Percentiles rank a stretch among this genome's conserved stretches.
phyloP scores from a whole-genome alignment of 2,888 invertebrate genomes.

The Eumerus sabulonum region DNA sequence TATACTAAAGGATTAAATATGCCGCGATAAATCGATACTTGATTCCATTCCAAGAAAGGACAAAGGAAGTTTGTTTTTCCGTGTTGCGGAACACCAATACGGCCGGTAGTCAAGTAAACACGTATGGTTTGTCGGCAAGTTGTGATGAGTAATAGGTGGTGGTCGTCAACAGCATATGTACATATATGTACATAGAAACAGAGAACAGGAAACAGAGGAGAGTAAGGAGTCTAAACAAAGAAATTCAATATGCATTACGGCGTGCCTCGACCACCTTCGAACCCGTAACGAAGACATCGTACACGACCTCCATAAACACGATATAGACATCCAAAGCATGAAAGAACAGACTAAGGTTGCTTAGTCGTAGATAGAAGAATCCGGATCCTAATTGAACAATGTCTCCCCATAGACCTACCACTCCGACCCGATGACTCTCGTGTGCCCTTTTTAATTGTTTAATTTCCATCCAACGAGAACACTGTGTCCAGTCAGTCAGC shows the following conservation, averaged over 20 bases:
- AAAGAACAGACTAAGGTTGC: no score
- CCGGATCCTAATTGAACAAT: conserved; percentile 33
- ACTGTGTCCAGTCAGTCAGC: no score
- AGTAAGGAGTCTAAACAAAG: conserved; percentile 49
- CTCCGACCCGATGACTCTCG: not conserved
- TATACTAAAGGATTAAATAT: conserved; percentile 36
- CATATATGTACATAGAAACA: no score
- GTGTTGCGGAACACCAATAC: not conserved
- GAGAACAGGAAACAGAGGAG: conserved; percentile 25
- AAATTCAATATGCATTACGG: conserved; percentile 52
- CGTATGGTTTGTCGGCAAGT: not conserved
- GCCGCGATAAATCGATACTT: conserved; percentile 52
- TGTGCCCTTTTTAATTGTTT: conserved; percentile 44
- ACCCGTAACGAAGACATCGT: conserved; percentile 17
- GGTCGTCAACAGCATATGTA: not conserved
- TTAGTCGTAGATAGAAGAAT: conserved; percentile 19
- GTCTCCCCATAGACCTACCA: conserved; percentile 3
- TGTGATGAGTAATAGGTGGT: not conserved
- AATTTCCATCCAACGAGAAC: conserved; percentile 19
- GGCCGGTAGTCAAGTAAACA: not conserved
- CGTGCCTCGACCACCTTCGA: not conserved
- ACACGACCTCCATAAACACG: conserved; percentile 16
- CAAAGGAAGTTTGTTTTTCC: conserved; percentile 36
- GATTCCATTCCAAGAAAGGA: conserved; percentile 45
- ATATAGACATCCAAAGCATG: not conserved